A percentile compares a stretch with the other conserved stretches of the same genome.
Evolutionary conservation across 1,140 invertebrate genomes (phyloP).

Genomic region (Tetragonula clypearis): DNA sequence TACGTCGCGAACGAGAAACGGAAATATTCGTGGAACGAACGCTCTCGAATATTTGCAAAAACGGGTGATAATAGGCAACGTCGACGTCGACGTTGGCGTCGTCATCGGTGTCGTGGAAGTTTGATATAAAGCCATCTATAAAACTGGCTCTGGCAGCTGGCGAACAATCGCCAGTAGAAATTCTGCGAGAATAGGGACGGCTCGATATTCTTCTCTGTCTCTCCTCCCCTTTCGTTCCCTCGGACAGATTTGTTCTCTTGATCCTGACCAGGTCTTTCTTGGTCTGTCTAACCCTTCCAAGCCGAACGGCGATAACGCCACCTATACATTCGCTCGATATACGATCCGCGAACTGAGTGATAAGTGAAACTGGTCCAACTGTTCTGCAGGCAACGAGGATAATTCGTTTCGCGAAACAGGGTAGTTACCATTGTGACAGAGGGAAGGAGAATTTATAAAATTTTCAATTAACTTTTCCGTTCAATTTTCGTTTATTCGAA

Average conservation of each 20-base stretch:
- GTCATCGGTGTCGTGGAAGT: constrained; percentile 13
- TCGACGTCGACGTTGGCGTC: constrained; percentile 30
- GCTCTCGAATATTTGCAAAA: constrained; percentile 70
- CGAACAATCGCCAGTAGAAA: constrained; percentile 63
- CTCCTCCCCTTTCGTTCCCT: not conserved
- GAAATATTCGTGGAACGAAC: constrained; percentile 56
- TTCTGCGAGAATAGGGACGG: constrained; percentile 45
- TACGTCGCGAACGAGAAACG: too few relatives aligned
- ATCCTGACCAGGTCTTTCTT: constrained; percentile 15
- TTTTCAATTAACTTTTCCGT: too few relatives aligned
- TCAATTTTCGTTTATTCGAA: too few relatives aligned
- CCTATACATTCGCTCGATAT: not conserved
- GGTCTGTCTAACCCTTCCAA: constrained; percentile 13
- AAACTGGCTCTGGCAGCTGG: constrained; percentile 67
- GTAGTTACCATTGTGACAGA: too few relatives aligned
- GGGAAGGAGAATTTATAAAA: too few relatives aligned
- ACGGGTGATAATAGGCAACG: constrained; percentile 60
- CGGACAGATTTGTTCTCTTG: not conserved
- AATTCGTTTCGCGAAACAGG: not conserved
- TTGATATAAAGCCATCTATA: constrained; percentile 65
- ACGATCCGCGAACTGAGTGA: not conserved
- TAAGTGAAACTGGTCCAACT: not conserved
- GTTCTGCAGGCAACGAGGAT: too few relatives aligned
- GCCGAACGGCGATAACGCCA: not conserved
- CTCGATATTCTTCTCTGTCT: constrained; percentile 52